phyloP scores from a whole-genome alignment of 2,113 vertebrate species.

The Misgurnus anguillicaudatus region DNA sequence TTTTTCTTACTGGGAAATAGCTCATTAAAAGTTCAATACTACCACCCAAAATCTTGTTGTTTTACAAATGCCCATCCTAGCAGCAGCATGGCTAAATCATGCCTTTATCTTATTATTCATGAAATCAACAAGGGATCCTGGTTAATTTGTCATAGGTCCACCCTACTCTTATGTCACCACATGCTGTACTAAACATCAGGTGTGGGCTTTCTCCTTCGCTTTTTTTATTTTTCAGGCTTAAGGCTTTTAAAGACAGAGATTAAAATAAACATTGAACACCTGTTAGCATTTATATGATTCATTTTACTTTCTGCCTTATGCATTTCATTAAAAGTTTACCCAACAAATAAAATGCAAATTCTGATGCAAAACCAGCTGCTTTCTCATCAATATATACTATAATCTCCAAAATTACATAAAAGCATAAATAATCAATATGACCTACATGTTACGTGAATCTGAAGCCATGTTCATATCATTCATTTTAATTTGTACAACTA shows the following conservation, averaged over 20 bases:
- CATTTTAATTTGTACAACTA: too few relatives aligned
- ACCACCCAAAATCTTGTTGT: conserved; percentile 13
- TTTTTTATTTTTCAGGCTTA: neutral
- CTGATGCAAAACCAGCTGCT: too few relatives aligned
- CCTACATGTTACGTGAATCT: too few relatives aligned
- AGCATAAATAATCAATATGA: too few relatives aligned
- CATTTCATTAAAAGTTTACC: conserved; percentile 33
- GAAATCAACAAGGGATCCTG: conserved; percentile 12
- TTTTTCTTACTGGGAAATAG: neutral
- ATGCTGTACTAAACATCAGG: conserved; percentile 43
- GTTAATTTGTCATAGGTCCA: conserved; percentile 32
- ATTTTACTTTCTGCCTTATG: conserved; percentile 40
- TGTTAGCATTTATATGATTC: conserved; percentile 50
- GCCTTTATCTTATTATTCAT: conserved; percentile 39
- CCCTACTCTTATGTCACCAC: conserved; percentile 31
- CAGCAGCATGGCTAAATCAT: conserved; percentile 33
- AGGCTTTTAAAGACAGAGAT: neutral
- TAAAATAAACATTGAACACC: conserved; percentile 28
- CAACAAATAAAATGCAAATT: neutral
- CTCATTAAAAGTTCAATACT: conserved; percentile 34
- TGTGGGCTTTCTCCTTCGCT: conserved; percentile 21
- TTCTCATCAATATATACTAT: too few relatives aligned
- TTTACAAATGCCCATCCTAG: neutral
- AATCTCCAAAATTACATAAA: too few relatives aligned
- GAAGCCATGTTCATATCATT: too few relatives aligned